Evolutionary conservation across 2,113 vertebrate genomes (phyloP), one percentile per base, ranked within the genome.

Genomic region (Porphyrio hochstetteri): DNA sequence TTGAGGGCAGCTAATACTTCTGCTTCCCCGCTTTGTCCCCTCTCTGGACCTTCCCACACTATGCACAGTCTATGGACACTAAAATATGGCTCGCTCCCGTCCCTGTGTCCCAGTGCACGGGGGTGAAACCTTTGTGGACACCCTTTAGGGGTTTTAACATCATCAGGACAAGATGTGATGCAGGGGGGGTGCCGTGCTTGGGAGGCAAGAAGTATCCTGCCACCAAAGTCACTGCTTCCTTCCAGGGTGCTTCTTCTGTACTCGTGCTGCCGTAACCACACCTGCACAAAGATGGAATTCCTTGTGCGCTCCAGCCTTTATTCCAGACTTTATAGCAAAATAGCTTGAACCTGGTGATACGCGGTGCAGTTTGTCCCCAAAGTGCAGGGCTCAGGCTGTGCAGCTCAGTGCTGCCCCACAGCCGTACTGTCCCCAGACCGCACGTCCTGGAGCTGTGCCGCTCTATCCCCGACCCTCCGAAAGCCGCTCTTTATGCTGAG

Each of bases 161-260:
- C 31, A 20, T 20, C 33, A 67, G 1, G 3, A 31, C 16, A 55
- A 33, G 31, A 36, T 50, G 17, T 7, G 11, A 19, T 3, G 29
- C 1, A n/a, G 0, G 1, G 5, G 12, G 38, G 25, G 19, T 40
- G n/a, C 23, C 1, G 1, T 8, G 31, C 27, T 35, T n/a, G 71
- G 21, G 64, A 65, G 70, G 13, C 16, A 10, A 19, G 57, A 25
- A 11, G 3, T 10, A 10, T 18, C 70, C 38, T 72, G 57, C 44
- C 50, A 40, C 21, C 29, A 27, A 57, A 20, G 64, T 40, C 35
- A 5, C 28, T 10, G 31, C 16, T 20, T 52, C 52, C 33, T 59
- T 38, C 52, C 16, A 4, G 44, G 23, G 28, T 15, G 76, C 24
- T 75, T 5, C 44, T 29, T 9, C 44, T 20, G 67, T 6, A 20